Evolutionary conservation across 2,888 invertebrate species (phyloP).

Genomic region (Hydraecia micacea): DNA sequence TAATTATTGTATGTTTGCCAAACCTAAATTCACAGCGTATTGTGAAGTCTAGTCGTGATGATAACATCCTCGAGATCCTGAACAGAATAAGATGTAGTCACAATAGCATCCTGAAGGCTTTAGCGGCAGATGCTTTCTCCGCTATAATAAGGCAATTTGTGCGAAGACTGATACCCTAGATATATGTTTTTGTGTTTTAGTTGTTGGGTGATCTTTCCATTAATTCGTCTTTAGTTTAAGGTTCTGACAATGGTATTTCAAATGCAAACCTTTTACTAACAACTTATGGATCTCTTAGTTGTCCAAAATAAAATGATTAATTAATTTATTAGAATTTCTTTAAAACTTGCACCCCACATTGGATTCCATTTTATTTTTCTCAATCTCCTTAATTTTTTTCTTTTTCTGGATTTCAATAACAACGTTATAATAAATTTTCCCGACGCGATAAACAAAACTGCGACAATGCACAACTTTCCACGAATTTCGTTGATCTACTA

Average conservation of each 20-base stretch:
- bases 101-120: background rate
- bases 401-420: background rate
- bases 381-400: background rate
- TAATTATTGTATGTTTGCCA: background rate
- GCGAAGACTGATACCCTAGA: background rate
- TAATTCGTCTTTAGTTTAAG: background rate
- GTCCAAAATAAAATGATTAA: background rate
- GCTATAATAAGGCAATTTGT: background rate
- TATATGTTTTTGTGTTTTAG: background rate
- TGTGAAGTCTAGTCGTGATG: background rate
- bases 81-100: background rate
- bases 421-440: background rate
- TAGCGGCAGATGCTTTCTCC: background rate
- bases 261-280: background rate
- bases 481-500: background rate
- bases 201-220: background rate
- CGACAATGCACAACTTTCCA: background rate
- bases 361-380: background rate
- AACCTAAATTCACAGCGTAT: background rate
- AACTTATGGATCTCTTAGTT: background rate
- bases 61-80: background rate
- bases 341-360: background rate
- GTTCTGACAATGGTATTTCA: background rate
- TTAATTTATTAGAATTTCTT: background rate
- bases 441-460: background rate